These are phyloP conservation scores for Clavelina lepadiformis DNA, from an alignment of 23 tunicate species.

Conservation along the genomic window DNA sequence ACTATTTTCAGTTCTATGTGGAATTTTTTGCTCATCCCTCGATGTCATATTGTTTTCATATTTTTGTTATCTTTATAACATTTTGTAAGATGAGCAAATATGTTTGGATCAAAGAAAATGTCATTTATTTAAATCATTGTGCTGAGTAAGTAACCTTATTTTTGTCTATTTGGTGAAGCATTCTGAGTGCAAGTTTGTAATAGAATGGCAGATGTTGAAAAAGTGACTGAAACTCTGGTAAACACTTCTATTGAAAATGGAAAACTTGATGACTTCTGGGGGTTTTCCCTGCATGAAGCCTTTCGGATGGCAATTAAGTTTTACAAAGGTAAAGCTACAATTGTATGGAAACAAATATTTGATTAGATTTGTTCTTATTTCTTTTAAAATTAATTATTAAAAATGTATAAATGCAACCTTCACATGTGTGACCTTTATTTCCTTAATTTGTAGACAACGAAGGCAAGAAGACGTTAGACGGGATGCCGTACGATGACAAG, in stretches of 20 bases:
- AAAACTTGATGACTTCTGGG: slow-evolving; percentile 78
- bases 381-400: not conserved
- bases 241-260: slow-evolving; percentile 25
- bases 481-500: slow-evolving; percentile 89
- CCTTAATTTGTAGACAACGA: slow-evolving; percentile 65
- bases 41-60: too few relatives aligned
- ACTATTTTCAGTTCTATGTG: too few relatives aligned
- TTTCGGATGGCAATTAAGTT: slow-evolving; percentile 89
- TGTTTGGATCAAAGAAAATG: too few relatives aligned
- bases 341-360: not conserved
- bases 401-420: too few relatives aligned
- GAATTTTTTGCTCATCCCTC: too few relatives aligned
- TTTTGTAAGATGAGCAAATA: too few relatives aligned
- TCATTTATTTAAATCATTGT: too few relatives aligned
- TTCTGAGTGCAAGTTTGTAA: too few relatives aligned
- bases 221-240: slow-evolving; percentile 35
- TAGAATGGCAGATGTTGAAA: slow-evolving; percentile 43
- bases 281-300: slow-evolving; percentile 78
- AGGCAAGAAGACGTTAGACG: slow-evolving; percentile 86
- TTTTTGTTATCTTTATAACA: too few relatives aligned
- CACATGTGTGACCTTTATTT: not conserved
- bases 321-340: slow-evolving; percentile 65
- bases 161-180: too few relatives aligned
- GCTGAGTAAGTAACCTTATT: too few relatives aligned
- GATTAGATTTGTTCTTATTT: not conserved